Conservation (phyloP, 2,888 invertebrate genomes). For the Protodeltote pygarga region DNA sequence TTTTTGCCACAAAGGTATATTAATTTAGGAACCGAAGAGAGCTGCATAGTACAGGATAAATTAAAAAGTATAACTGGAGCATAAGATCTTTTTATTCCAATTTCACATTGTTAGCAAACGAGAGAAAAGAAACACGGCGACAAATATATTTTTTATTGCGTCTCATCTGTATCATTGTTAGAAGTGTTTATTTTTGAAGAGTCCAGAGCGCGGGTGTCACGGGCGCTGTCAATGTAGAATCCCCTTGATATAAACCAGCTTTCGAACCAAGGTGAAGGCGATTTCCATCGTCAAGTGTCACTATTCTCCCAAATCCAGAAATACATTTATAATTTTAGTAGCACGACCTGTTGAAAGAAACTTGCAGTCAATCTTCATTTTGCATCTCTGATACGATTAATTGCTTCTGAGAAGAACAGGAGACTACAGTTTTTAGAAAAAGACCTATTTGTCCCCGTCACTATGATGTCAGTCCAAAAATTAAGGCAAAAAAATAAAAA, state of each 20-base stretch:
- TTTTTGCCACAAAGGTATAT: slow-evolving; percentile 63
- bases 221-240: slow-evolving; percentile 75
- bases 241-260: slow-evolving; percentile 75
- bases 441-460: slow-evolving; percentile 34
- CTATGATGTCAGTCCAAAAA: slow-evolving; percentile 33
- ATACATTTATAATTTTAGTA: slow-evolving; percentile 36
- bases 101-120: slow-evolving; percentile 45
- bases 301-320: slow-evolving; percentile 59
- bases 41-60: slow-evolving; percentile 52
- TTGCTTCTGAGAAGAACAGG: slow-evolving; percentile 28
- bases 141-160: slow-evolving; percentile 70
- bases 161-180: slow-evolving; percentile 70
- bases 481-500: slow-evolving; percentile 26
- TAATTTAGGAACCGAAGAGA: slow-evolving; percentile 48
- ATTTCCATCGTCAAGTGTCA: slow-evolving; percentile 70
- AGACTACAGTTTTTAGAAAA: slow-evolving; percentile 14
- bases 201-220: slow-evolving; percentile 71
- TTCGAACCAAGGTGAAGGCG: slow-evolving; percentile 82
- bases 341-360: slow-evolving; percentile 29
- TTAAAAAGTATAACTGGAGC: slow-evolving; percentile 43
- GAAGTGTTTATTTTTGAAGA: slow-evolving; percentile 77
- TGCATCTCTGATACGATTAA: slow-evolving; percentile 29
- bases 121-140: slow-evolving; percentile 54
- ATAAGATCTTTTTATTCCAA: slow-evolving; percentile 52
- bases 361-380: slow-evolving; percentile 32